Evolutionary conservation across 2,797 vertebrate genomes (phyloP).

Genomic region (Acanthis flammea): DNA sequence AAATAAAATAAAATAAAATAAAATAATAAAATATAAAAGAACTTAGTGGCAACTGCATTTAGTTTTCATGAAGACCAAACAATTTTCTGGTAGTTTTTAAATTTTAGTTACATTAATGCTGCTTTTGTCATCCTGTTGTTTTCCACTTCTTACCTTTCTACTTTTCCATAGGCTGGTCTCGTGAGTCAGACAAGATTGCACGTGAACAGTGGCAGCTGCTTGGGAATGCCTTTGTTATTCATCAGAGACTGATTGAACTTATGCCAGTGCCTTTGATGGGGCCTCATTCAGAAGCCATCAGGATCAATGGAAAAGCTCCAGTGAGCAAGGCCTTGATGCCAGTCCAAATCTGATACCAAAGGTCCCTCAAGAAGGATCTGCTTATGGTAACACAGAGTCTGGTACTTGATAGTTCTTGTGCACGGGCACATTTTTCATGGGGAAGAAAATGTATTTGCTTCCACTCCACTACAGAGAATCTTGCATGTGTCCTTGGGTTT

Average conservation of each 20-base stretch:
- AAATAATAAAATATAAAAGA: too few relatives aligned
- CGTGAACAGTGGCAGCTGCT: rapidly evolving
- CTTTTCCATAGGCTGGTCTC: not conserved
- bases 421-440: not conserved
- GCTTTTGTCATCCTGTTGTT: not conserved
- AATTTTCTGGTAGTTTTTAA: not conserved
- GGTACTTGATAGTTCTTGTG: not conserved
- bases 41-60: not conserved
- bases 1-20: not conserved
- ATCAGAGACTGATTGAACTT: not conserved
- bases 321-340: not conserved
- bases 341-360: not conserved
- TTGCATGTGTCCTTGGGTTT: not conserved
- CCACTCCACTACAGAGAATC: not conserved
- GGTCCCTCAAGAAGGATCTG: not conserved
- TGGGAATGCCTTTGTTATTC: not conserved
- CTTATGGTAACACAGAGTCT: not conserved
- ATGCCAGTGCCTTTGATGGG: not conserved
- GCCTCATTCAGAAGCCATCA: not conserved
- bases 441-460: not conserved
- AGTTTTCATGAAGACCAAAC: not conserved
- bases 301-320: not conserved
- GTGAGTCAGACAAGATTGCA: not conserved
- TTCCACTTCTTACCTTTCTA: not conserved
- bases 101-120: not conserved